Percentiles rank a stretch among this genome's conserved stretches.
These are phyloP conservation scores for Celastrina argiolus DNA, from an alignment of 2,888 invertebrate genomes.

Conservation along the genomic window DNA sequence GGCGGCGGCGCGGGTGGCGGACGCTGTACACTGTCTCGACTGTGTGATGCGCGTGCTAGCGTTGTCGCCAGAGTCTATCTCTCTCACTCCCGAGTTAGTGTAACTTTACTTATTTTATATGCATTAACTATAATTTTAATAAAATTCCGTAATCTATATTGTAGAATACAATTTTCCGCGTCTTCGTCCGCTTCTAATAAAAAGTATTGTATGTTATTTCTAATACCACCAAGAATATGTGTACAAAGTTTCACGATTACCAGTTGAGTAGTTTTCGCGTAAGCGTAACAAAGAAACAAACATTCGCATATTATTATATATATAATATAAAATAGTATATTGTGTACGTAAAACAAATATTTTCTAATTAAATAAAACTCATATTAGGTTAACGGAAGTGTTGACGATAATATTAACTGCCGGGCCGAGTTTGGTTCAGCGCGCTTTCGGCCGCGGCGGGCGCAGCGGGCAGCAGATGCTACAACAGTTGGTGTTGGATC, in stretches of 20 bases:
- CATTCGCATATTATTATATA: too few relatives aligned
- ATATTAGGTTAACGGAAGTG: constrained; percentile 52
- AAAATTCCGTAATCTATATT: too few relatives aligned
- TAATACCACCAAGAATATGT: too few relatives aligned
- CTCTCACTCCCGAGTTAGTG: constrained; percentile 55
- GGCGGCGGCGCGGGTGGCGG: constrained; percentile 43
- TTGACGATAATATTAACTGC: constrained; percentile 44
- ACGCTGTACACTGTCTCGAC: constrained; percentile 56
- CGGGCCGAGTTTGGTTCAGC: constrained; percentile 52
- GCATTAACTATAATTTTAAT: background rate
- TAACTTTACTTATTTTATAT: background rate
- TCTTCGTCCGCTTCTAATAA: too few relatives aligned
- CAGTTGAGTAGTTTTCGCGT: too few relatives aligned
- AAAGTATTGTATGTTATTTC: too few relatives aligned
- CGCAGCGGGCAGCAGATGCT: constrained; percentile 45
- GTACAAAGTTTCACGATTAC: too few relatives aligned
- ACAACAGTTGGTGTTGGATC: constrained; percentile 44
- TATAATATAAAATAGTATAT: too few relatives aligned
- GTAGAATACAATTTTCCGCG: too few relatives aligned
- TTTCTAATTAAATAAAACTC: background rate
- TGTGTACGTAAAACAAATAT: background rate
- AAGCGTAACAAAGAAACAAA: too few relatives aligned
- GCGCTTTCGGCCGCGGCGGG: constrained; percentile 56
- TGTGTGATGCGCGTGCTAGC: constrained; percentile 56
- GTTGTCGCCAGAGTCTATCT: constrained; percentile 60